Conservation (phyloP, 2,797 vertebrate genomes). For the Sebastes matsubarae region DNA sequence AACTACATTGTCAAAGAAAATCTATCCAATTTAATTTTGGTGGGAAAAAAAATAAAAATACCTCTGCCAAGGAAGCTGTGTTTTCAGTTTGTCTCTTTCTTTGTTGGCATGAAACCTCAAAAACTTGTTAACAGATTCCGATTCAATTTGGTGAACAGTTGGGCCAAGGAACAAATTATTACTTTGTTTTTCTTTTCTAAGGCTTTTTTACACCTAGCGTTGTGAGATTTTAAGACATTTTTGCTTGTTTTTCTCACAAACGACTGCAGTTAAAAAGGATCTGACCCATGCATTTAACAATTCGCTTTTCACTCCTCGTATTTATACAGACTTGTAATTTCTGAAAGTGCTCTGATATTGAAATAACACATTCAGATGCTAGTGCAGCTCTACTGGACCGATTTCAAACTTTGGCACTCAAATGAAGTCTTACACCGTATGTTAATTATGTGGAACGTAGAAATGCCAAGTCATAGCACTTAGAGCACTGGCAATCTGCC, state of each 20-base stretch:
- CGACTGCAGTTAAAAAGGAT: not conserved
- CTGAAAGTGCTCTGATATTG: not conserved
- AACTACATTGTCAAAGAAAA: not conserved
- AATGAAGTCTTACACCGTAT: not conserved
- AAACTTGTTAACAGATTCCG: constrained; percentile 21
- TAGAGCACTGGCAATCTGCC: constrained; percentile 13
- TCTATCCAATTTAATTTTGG: not conserved
- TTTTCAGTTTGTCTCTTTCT: not conserved
- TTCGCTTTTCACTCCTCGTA: not conserved
- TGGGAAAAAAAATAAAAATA: not conserved
- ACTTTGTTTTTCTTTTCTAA: not conserved
- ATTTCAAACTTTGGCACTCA: constrained; percentile 5
- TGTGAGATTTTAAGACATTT: not conserved
- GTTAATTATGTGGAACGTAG: not conserved
- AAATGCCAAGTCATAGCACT: constrained; percentile 2
- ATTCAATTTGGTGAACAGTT: constrained; percentile 16
- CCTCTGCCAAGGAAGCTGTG: not conserved
- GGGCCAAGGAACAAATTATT: not conserved
- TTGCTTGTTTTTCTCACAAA: not conserved
- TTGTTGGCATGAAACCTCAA: not conserved
- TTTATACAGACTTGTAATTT: not conserved
- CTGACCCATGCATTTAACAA: not conserved
- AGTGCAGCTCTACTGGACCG: not conserved
- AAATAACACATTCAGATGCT: not conserved
- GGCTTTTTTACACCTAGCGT: not conserved